phyloP scores from a whole-genome alignment of 2,113 vertebrate species.

The Cyanoliseus patagonus region DNA sequence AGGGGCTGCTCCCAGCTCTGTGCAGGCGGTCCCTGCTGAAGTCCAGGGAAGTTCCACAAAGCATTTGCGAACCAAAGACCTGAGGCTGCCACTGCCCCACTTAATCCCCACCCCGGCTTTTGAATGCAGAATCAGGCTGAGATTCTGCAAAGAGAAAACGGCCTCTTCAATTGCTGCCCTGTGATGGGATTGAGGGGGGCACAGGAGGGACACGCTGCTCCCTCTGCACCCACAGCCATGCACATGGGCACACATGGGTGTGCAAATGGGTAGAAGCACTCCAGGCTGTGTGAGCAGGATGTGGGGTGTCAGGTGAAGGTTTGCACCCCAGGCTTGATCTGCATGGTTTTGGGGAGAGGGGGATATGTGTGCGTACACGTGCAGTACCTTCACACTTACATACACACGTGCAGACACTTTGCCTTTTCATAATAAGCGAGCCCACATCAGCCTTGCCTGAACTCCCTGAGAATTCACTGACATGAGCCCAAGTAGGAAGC shows the following conservation, averaged over 20 bases:
- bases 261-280: rapidly evolving
- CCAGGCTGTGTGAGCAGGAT: rapidly evolving
- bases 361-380: rapidly evolving
- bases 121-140: not conserved
- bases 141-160: not conserved
- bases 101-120: not conserved
- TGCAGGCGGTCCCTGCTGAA: not conserved
- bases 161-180: not conserved
- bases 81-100: not conserved
- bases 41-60: not conserved
- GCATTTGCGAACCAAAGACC: not conserved
- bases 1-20: not conserved
- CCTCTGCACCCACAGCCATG: rapidly evolving
- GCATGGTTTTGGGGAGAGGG: rapidly evolving
- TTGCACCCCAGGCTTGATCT: not conserved
- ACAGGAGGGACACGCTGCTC: not conserved
- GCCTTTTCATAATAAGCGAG: rapidly evolving
- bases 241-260: rapidly evolving
- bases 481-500: rapidly evolving
- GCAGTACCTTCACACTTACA: not conserved
- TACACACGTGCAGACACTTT: rapidly evolving
- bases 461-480: not conserved
- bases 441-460: not conserved
- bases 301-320: not conserved
- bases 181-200: not conserved